phyloP scores from a whole-genome alignment of 2,113 vertebrate species.

The Anas platyrhynchos region DNA sequence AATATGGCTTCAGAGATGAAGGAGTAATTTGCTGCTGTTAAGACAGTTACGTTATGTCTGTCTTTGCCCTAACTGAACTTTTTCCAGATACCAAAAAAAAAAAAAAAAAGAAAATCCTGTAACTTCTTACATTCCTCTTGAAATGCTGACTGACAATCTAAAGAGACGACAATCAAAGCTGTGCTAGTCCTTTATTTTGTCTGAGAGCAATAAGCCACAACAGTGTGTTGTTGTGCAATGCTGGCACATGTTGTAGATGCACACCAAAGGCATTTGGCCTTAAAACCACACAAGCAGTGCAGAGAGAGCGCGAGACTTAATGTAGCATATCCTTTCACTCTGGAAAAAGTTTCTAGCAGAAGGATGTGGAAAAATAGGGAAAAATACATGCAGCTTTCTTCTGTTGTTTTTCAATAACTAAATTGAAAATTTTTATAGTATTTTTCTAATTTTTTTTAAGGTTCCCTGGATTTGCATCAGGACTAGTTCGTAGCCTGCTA shows the following conservation, averaged over 20 bases:
- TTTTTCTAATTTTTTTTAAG: constrained; percentile 18
- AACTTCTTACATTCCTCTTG: constrained; percentile 46
- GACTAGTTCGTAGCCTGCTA: constrained; percentile 7
- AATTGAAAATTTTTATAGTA: neutral
- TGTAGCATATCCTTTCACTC: constrained; percentile 10
- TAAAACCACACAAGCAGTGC: neutral
- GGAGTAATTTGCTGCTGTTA: constrained; percentile 35
- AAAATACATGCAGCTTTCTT: neutral
- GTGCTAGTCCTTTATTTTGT: neutral
- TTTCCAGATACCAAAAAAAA: neutral
- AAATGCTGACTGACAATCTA: constrained; percentile 28
- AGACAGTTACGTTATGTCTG: neutral
- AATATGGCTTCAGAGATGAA: constrained; percentile 35
- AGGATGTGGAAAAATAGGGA: constrained; percentile 30
- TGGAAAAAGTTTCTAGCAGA: neutral
- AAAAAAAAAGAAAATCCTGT: neutral
- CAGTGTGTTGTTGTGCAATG: neutral
- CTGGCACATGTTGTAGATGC: neutral
- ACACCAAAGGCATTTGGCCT: constrained; percentile 18
- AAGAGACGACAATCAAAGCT: constrained; percentile 36
- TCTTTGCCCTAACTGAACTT: neutral
- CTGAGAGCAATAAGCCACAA: constrained; percentile 29
- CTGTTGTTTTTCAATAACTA: neutral
- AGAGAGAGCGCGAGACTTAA: neutral
- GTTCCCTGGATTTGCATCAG: neutral